phyloP scores from a whole-genome alignment of 2,113 vertebrate genomes.

The Suncus etruscus region DNA sequence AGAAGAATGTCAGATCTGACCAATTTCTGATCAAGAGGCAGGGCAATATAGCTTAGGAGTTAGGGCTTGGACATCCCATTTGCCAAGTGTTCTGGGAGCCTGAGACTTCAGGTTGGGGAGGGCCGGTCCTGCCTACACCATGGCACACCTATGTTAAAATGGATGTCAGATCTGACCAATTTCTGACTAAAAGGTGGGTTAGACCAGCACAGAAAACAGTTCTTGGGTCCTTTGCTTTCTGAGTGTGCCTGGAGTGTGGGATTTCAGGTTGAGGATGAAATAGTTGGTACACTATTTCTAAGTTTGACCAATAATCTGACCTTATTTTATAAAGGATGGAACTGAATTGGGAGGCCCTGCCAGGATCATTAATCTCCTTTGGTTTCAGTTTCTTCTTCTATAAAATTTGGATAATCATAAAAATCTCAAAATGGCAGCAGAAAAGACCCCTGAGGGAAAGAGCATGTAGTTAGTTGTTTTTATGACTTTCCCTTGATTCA shows the following conservation, averaged over 20 bases:
- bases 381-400: background rate
- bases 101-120: no score
- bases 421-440: background rate
- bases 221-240: background rate
- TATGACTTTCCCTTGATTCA: rapidly evolving
- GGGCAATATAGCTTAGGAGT: background rate
- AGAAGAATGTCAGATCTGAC: rapidly evolving
- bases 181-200: background rate
- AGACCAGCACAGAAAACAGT: background rate
- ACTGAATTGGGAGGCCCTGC: background rate
- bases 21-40: background rate
- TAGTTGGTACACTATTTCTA: background rate
- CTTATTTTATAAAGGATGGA: background rate
- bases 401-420: background rate
- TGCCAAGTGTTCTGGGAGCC: no score
- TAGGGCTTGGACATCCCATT: background rate
- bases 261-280: background rate
- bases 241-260: no score
- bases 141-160: background rate
- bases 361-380: background rate
- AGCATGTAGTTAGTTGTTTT: background rate
- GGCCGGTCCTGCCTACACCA: no score
- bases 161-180: no score
- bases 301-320: slow-evolving; percentile 9
- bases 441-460: background rate